Evolutionary conservation across 2,113 vertebrate genomes (phyloP), one percentile per base, ranked within the genome.

Genomic region (Zeus faber): DNA sequence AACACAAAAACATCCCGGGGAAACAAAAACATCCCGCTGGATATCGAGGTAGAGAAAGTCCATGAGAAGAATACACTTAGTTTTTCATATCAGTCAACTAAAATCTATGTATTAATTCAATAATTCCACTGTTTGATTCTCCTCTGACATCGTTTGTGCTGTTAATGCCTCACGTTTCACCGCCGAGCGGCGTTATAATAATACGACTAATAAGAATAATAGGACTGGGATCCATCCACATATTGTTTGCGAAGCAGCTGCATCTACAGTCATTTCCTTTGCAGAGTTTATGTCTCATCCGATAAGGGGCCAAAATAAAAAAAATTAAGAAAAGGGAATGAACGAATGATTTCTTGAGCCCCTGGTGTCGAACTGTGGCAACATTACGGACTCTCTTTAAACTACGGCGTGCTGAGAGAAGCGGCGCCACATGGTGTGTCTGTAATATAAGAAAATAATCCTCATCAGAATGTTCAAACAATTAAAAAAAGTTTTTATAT

Each of bases 381-480:
- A 74, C n/a, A 60, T 26, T 66, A 64, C 53, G 52, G 54, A 76
- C 53, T 25, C 27, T 71, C 50, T 63, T 53, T 21, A 24, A 62
- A 62, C 35, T 50, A 53, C 41, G 33, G 66, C 84, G 79, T 87
- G 22, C 54, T 35, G 27, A 64, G n/a, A n/a, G n/a, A n/a, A n/a
- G n/a, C n/a, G n/a, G n/a, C n/a, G n/a, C n/a, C n/a, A n/a, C n/a
- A n/a, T n/a, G n/a, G n/a, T n/a, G n/a, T n/a, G n/a, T n/a, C 63
- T 67, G 57, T 58, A 68, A 74, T 41, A 70, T 76, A 53, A 31
- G 26, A 49, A 73, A 59, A 74, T 40, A 52, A 54, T 74, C 62
- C 49, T 85, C 76, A 81, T 85, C 55, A 74, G 67, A 86, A 87
- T 85, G 79, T 86, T 67, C 20, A 82, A 74, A 77, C 75, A 74